Evolutionary conservation across 2,797 vertebrate species (phyloP).

Genomic region (Sarcoramphus papa): DNA sequence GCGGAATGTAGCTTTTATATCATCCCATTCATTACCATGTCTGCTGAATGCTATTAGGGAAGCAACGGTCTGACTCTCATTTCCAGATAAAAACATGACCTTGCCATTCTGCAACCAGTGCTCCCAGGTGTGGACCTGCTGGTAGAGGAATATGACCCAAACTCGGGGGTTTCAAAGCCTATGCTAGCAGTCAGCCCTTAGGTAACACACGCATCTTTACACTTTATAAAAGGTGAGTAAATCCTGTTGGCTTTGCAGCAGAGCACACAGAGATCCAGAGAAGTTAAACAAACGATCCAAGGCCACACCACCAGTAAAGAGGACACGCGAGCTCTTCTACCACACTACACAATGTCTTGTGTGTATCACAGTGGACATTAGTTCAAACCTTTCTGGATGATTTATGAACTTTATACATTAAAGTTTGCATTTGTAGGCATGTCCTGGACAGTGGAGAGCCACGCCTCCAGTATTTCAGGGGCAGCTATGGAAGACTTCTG

Average conservation of each 20-base stretch:
- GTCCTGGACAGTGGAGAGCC: background rate
- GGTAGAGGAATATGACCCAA: background rate
- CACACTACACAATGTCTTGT: background rate
- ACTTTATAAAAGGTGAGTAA: background rate
- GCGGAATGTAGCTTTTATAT: background rate
- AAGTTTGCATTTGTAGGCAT: background rate
- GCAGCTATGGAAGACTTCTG: background rate
- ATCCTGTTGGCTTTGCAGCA: background rate
- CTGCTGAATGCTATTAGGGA: background rate
- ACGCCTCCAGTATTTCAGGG: background rate
- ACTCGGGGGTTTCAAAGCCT: background rate
- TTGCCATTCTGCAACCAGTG: background rate
- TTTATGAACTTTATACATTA: background rate
- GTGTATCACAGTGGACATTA: background rate
- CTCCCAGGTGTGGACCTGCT: background rate
- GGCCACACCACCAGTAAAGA: background rate
- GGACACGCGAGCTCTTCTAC: fast-evolving
- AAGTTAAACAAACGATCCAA: background rate
- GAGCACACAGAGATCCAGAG: background rate
- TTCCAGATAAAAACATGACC: fast-evolving
- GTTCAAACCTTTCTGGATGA: background rate
- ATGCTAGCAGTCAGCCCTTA: background rate
- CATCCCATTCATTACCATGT: background rate
- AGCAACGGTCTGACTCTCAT: fast-evolving
- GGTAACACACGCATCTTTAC: background rate